A percentile compares a stretch with the other conserved stretches of the same genome.
phyloP scores from a whole-genome alignment of 2,888 invertebrate genomes.

The Xestobium rufovillosum region DNA sequence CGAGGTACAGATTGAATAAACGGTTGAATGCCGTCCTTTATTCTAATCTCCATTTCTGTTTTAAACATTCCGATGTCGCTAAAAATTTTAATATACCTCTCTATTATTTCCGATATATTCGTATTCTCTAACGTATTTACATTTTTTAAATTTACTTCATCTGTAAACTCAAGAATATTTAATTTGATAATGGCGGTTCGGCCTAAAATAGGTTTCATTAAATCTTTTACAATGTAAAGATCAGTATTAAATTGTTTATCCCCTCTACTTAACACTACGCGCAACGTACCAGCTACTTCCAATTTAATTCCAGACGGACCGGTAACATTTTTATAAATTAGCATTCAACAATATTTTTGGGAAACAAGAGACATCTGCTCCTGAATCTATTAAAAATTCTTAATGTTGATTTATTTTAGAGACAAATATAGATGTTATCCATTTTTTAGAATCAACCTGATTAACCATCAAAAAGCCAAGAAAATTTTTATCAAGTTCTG shows the following conservation, averaged over 20 bases:
- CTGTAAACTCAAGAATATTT: too few species aligned
- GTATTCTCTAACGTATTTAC: too few species aligned
- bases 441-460: too few species aligned
- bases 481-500: too few species aligned
- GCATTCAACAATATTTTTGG: too few species aligned
- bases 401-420: too few species aligned
- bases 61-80: conserved; percentile 14
- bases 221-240: conserved; percentile 13
- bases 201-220: conserved; percentile 16
- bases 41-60: conserved; percentile 15
- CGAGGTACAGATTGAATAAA: conserved; percentile 20
- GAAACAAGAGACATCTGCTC: too few species aligned
- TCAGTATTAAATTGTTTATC: conserved; percentile 7
- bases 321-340: conserved; percentile 16
- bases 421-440: too few species aligned
- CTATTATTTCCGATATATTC: too few species aligned
- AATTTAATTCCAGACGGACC: conserved; percentile 10
- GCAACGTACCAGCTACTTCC: background rate
- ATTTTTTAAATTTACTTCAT: too few species aligned
- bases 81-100: conserved; percentile 14
- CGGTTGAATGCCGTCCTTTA: conserved; percentile 13
- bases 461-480: too few species aligned
- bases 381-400: too few species aligned
- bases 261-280: background rate
- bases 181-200: conserved; percentile 11